Evolutionary conservation across 2,797 vertebrate species (phyloP).

Genomic region (Sebastiscus albofasciatus): DNA sequence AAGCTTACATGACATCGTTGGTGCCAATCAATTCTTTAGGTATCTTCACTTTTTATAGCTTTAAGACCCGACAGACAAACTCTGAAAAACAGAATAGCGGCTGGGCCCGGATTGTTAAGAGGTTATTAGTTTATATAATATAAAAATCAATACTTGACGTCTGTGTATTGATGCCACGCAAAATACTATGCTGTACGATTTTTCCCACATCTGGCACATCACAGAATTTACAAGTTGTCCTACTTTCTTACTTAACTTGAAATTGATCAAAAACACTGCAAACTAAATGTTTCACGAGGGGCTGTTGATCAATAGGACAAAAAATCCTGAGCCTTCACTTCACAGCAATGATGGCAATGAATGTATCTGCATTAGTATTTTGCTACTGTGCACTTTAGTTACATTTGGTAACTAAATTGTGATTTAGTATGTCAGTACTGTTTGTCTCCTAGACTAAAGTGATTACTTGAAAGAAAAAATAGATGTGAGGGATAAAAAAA

Average conservation of each 20-base stretch:
- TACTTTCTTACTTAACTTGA: background rate
- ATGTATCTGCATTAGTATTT: conserved; percentile 30
- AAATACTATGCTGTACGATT: too few relatives aligned
- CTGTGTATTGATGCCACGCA: too few relatives aligned
- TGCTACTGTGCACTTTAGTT: background rate
- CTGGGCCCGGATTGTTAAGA: too few relatives aligned
- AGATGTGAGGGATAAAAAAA: background rate
- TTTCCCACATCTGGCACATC: background rate
- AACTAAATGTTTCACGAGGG: background rate
- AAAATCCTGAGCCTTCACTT: conserved; percentile 63
- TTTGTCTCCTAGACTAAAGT: background rate
- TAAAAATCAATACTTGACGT: too few relatives aligned
- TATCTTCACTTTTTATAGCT: too few relatives aligned
- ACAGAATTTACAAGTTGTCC: background rate
- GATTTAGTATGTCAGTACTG: background rate
- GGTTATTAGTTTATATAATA: too few relatives aligned
- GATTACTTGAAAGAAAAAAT: background rate
- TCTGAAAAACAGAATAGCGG: too few relatives aligned
- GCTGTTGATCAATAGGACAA: conserved; percentile 64
- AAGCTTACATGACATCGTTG: too few relatives aligned
- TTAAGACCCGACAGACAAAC: too few relatives aligned
- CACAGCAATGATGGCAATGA: conserved; percentile 29
- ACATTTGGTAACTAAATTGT: background rate
- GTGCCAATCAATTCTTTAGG: too few relatives aligned
- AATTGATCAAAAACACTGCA: background rate